These are phyloP conservation scores for Octodon degus DNA, from an alignment of 2,113 vertebrate genomes.

Conservation along the genomic window DNA sequence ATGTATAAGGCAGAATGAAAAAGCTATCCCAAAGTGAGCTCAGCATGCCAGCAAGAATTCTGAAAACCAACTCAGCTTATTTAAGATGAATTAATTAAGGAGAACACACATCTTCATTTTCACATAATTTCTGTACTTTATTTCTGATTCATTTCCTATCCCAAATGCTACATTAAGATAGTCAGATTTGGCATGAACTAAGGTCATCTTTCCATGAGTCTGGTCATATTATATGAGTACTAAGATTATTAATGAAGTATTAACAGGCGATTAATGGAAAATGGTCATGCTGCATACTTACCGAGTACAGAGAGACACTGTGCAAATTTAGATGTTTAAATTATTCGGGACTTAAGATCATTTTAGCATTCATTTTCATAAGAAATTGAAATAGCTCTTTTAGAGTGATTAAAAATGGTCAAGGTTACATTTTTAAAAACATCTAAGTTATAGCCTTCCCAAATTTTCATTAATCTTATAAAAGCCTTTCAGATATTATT, in stretches of 20 bases:
- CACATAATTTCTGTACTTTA: neutral
- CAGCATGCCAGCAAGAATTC: accelerated
- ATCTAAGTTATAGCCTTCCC: conserved; percentile 76
- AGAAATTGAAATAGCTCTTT: conserved; percentile 63
- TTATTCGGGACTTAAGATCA: conserved; percentile 14
- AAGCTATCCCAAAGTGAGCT: neutral
- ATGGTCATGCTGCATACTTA: neutral
- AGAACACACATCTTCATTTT: neutral
- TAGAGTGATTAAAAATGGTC: conserved; percentile 59
- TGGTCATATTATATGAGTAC: neutral
- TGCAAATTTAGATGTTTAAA: conserved; percentile 35
- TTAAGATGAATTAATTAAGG: neutral
- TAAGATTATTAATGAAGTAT: conserved; percentile 38
- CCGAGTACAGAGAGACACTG: neutral
- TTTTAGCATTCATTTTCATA: conserved; percentile 51
- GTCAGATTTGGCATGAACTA: neutral
- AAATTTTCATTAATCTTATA: conserved; percentile 80
- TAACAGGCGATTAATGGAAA: conserved; percentile 30
- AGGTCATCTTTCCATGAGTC: neutral
- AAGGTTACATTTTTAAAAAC: conserved; percentile 63
- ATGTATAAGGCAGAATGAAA: neutral
- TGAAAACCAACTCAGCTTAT: neutral
- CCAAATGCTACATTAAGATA: neutral
- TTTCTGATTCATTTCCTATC: neutral
- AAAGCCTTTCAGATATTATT: conserved; percentile 68